These are phyloP conservation scores for Drosophila peninsularis DNA, from an alignment of 2,888 invertebrate genomes.

Conservation along the genomic window DNA sequence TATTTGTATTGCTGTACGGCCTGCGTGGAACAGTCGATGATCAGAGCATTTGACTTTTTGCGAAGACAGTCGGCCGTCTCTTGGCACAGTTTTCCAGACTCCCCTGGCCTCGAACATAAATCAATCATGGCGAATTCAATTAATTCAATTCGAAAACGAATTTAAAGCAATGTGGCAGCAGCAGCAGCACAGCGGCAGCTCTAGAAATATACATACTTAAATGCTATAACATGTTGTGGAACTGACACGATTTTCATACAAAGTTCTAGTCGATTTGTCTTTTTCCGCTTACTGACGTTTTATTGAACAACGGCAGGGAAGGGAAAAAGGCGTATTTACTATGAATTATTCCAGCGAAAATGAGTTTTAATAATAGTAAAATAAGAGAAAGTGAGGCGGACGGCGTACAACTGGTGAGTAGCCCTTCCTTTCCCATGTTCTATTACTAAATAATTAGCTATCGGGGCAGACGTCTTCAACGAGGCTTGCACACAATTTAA, in stretches of 20 bases:
- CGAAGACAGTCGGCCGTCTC: slow-evolving; percentile 41
- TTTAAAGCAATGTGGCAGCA: slow-evolving; percentile 55
- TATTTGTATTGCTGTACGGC: slow-evolving; percentile 23
- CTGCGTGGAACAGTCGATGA: slow-evolving; percentile 63
- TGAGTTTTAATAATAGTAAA: too few species aligned
- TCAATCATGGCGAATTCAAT: slow-evolving; percentile 73
- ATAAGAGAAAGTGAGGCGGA: background rate
- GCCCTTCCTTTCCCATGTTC: background rate
- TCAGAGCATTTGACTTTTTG: slow-evolving; percentile 30
- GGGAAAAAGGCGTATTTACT: slow-evolving; percentile 85
- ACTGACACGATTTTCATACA: slow-evolving; percentile 5
- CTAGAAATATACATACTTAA: slow-evolving; percentile 13
- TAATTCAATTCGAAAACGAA: slow-evolving; percentile 57
- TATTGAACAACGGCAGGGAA: slow-evolving; percentile 84
- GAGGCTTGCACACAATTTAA: slow-evolving; percentile 53
- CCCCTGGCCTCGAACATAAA: slow-evolving; percentile 56
- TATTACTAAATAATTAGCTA: slow-evolving; percentile 4
- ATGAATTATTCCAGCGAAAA: slow-evolving; percentile 68
- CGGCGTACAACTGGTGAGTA: slow-evolving; percentile 22
- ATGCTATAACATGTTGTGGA: slow-evolving; percentile 7
- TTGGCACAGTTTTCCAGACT: slow-evolving; percentile 76
- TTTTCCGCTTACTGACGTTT: slow-evolving; percentile 86
- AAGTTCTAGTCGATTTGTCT: slow-evolving; percentile 85
- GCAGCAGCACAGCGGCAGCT: background rate
- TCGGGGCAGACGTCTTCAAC: slow-evolving; percentile 37